Base-by-base conservation (phyloP, 2,888 invertebrate genomes). In the Abrostola tripartita region DNA sequence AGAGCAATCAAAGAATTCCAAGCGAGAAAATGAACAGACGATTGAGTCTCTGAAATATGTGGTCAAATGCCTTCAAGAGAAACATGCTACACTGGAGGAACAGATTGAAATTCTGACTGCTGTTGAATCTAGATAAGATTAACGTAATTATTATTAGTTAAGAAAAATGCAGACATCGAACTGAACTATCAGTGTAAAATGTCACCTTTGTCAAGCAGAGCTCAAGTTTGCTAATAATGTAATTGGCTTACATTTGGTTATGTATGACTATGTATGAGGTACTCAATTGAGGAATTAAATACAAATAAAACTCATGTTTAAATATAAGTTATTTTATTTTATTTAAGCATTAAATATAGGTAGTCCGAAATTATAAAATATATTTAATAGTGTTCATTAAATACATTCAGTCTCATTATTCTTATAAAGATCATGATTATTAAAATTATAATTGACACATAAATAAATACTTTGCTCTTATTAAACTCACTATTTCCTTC, bases 51-150 rank as follows among this genome's bases (percentile, higher is more conserved):
- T 90, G 44, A 94, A 92, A 71, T 94, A 93, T 74, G 86, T 93
- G 71, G 88, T 92, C 0, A 94, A 93, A 79, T 90, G 92, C 73
- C 84, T 94, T 40, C 93, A 94, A 78, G 94, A 94, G 67, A 94
- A 93, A 79, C 90, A 92, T 74, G 89, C 92, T 6, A 91, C 93
- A 37, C 84, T 92, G 61, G 94, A 94, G 66, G 94, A 94, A 78
- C 93, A 94, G 81, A 90, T 94, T 72, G 93, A 94, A 82, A 93
- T 94, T 63, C 76, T 94, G 60, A 90, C 93, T 68, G 85, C 92
- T 67, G 90, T 94, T 40, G 94, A 94, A 76, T 86, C 93, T 61
- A 86, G 92, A 78, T 92, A 88, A 68, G 14, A 24, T 35, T 51
- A 0, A 6, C 11, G 11, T 47, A n/a, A 12, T 40, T n/a, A 11